Base-by-base conservation (phyloP, 2,113 vertebrate genomes). In the Condylura cristata region DNA sequence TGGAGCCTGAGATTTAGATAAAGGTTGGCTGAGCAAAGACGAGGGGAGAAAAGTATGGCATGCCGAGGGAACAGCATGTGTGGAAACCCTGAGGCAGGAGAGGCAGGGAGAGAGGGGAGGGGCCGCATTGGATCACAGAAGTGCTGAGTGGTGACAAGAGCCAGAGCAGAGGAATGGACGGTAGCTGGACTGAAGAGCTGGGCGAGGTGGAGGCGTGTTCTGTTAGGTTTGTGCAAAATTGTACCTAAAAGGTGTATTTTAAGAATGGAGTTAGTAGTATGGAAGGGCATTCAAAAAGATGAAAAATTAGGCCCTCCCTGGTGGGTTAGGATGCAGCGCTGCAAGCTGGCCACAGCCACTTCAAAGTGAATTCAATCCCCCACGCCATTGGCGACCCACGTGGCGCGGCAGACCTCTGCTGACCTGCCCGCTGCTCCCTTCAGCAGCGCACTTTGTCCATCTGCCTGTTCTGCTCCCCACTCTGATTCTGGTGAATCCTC, bases 1-100 rank as follows among this genome's bases (percentile, higher is more conserved):
- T 12, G 56, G 79, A 92, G 65, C 28, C 53, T 74, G 44, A 79
- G 44, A 32, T 39, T 85, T 80, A 88, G 63, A 32, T 78, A 74
- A 75, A 9, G 26, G 3, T 75, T 60, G 39, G 13, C 22, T 89
- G 56, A 92, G 34, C 44, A 71, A 89, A 34, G 48, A 26, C 3
- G 22, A 72, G 37, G 13, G 18, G 20, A 92, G 71, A 11, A 84
- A 83, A 79, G 24, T 61, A 60, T 44, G 84, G 66, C 65, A 74
- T 28, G 89, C 46, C 44, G 84, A 82, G 61, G 58, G 24, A 84
- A 78, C n/a, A 72, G 70, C 58, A 68, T 20, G 41, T 18, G 3
- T 60, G 8, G 18, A 56, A 48, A 17, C 48, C 60, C 41, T 6
- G 9, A n/a, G 60, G 20, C 66, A 24, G 32, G 65, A 75, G 32